Evolutionary conservation across 2,888 invertebrate species (phyloP), one percentile per base, ranked within the genome.

Genomic region (Clostera curtula): DNA sequence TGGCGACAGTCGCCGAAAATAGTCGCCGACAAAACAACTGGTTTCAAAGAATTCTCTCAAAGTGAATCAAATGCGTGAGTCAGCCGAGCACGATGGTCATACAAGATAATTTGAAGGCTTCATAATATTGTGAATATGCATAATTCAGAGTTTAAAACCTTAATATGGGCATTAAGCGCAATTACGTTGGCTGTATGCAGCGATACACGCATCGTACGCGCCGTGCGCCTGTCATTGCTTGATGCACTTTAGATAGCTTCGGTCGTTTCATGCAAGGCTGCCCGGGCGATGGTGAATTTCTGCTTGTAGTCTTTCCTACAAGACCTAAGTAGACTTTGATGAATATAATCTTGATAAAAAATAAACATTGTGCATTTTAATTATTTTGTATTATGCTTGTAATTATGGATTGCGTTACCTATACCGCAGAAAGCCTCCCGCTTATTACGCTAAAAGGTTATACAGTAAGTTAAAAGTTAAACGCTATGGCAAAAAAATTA

Each of bases 171-270:
- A 69, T 70, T 66, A 60, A 58, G 56, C 54, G 62, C 64, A 64
- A 63, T 64, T 51, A 59, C 59, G 49, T 54, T 57, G 52, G 50
- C 48, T 42, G 52, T 53, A 50, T 55, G 58, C 47, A 44, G 53
- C 47, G 49, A 43, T 45, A 42, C 45, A 40, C 47, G 45, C 31
- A 34, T 43, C 47, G 41, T 40, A 36, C 22, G 34, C 31, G 37
- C 29, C 33, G 34, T 29, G 40, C 43, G 47, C 46, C 35, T 34
- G 44, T 55, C 42, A 50, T 46, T 46, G 37, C 29, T 36, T 53
- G 66, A 71, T 71, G 73, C 67, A 68, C 68, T 76, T 73, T 58
- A 76, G 73, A 76, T 76, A 74, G 63, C 59, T 55, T 29, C 31
- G 34, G 27, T 33, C 36, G 43, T 43, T 32, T 37, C 25, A 36